A percentile compares a stretch with the other conserved stretches of the same genome.
Conservation (phyloP, 2,797 vertebrate species). For the Anomalospiza imberbis region DNA sequence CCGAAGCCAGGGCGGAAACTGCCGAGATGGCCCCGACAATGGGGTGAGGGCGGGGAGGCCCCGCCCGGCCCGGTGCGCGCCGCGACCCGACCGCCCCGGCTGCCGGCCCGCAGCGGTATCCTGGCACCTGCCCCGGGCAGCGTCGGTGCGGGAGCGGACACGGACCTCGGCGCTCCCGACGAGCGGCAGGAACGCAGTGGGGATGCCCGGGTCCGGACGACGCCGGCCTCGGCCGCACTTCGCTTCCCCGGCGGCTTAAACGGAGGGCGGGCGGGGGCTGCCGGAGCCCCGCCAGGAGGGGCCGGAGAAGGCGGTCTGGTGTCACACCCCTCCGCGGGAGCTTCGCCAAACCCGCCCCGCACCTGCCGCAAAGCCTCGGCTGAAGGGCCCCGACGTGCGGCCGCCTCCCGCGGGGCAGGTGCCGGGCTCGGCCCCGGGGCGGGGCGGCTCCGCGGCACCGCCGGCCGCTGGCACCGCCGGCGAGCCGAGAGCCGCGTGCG, state of each 20-base stretch:
- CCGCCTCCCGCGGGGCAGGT: neutral
- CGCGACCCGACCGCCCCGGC: neutral
- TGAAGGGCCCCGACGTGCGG: neutral
- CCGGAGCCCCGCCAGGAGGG: neutral
- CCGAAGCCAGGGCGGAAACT: constrained; percentile 36
- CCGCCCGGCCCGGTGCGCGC: neutral
- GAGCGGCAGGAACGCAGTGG: neutral
- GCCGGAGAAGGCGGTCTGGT: neutral
- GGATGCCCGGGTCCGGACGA: neutral
- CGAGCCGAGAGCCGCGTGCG: accelerated
- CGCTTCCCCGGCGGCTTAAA: neutral
- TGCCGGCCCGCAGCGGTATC: neutral
- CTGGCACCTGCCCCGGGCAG: neutral
- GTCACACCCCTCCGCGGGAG: neutral
- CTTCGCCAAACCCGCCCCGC: neutral
- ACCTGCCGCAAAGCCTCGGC: neutral
- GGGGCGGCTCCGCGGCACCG: neutral
- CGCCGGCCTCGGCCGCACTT: neutral
- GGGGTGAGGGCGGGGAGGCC: neutral
- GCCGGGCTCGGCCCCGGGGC: neutral
- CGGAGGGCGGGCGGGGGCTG: neutral
- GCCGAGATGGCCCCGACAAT: constrained; percentile 41
- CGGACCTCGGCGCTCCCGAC: neutral
- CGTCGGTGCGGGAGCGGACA: neutral
- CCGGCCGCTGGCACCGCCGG: neutral